phyloP scores from a whole-genome alignment of 2,888 invertebrate genomes.

The Drosophila maculinotata region DNA sequence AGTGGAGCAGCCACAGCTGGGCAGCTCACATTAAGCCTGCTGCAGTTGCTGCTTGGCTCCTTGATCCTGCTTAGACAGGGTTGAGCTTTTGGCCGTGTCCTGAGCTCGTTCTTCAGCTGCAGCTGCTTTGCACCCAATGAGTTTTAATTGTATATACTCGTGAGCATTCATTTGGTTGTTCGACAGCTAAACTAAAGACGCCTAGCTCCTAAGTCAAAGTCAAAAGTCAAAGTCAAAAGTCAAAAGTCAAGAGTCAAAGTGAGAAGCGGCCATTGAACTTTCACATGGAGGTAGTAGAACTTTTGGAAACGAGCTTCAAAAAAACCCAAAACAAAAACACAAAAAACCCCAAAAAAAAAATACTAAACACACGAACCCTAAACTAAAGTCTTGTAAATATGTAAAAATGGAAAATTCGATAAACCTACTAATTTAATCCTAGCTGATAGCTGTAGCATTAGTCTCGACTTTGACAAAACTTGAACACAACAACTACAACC shows the following conservation, averaged over 20 bases:
- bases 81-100: constrained; percentile 4
- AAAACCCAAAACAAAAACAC: constrained; percentile 21
- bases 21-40: constrained; percentile 16
- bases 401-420: constrained; percentile 66
- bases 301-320: constrained; percentile 74
- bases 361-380: constrained; percentile 22
- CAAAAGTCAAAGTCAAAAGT: constrained; percentile 31
- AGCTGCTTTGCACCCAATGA: too few relatives aligned
- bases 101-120: constrained; percentile 7
- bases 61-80: constrained; percentile 39
- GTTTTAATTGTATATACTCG: constrained; percentile 70
- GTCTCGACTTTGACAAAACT: constrained; percentile 66
- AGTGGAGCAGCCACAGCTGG: constrained; percentile 13
- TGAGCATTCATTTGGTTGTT: constrained; percentile 51
- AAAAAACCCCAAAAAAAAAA: constrained; percentile 16
- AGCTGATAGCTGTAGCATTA: constrained; percentile 69
- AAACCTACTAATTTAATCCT: constrained; percentile 64
- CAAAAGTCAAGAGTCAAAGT: too few relatives aligned
- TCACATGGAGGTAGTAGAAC: constrained; percentile 26
- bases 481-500: constrained; percentile 21
- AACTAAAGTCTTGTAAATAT: constrained; percentile 70
- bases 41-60: constrained; percentile 14
- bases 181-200: constrained; percentile 21
- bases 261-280: constrained; percentile 2
- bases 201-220: constrained; percentile 12